Evolutionary conservation across 2,113 vertebrate species (phyloP).

Genomic region (Gracilinanus agilis): DNA sequence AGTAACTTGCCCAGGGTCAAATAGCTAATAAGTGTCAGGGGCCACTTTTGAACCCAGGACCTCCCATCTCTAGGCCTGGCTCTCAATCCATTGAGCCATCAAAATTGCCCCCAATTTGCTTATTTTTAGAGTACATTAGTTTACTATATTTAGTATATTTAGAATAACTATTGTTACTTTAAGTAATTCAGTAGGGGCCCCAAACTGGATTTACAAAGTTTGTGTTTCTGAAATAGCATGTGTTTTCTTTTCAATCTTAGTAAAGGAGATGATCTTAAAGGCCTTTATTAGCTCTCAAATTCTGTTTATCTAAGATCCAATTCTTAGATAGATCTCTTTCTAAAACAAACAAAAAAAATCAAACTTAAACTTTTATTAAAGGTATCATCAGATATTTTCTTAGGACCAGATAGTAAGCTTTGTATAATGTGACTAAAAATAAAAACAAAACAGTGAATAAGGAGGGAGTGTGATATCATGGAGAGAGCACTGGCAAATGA

Average conservation of each 20-base stretch:
- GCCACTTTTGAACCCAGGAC: too few species aligned
- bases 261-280: neutral
- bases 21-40: too few species aligned
- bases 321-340: neutral
- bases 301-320: neutral
- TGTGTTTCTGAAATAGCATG: neutral
- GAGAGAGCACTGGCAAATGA: neutral
- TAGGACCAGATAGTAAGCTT: neutral
- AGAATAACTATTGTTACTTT: neutral
- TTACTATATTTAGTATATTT: too few species aligned
- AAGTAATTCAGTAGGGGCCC: neutral
- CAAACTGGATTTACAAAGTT: neutral
- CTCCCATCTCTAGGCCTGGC: too few species aligned
- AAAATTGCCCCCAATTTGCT: too few species aligned
- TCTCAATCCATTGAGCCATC: too few species aligned
- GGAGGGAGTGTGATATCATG: neutral
- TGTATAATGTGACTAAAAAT: neutral
- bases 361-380: neutral
- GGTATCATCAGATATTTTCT: neutral
- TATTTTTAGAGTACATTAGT: too few species aligned
- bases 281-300: neutral
- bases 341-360: neutral
- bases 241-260: neutral
- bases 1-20: too few species aligned
- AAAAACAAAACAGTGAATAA: neutral